These are phyloP conservation scores for Timema podura DNA, from an alignment of 2,888 invertebrate species.

Conservation along the genomic window DNA sequence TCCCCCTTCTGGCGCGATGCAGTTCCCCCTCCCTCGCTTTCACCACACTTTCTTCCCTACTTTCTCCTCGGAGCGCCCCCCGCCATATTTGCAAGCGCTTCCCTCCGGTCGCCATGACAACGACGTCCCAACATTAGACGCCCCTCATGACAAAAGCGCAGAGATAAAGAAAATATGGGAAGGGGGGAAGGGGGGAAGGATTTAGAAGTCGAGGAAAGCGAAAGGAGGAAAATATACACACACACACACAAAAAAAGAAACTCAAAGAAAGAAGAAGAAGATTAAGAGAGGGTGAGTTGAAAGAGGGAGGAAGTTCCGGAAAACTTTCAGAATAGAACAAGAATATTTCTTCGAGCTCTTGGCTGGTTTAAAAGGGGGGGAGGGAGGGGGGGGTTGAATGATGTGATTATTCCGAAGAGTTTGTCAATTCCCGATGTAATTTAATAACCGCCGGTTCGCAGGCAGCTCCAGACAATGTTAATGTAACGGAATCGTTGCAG, in stretches of 20 bases:
- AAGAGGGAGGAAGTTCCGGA: too few relatives aligned
- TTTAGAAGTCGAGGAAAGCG: not conserved
- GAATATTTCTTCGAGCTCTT: too few relatives aligned
- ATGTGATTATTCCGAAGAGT: too few relatives aligned
- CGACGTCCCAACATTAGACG: conserved; percentile 30
- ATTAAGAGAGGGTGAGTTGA: too few relatives aligned
- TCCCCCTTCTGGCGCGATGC: conserved; percentile 7
- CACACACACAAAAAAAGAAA: conserved; percentile 10
- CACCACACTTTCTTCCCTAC: conserved; percentile 20
- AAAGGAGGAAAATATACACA: not conserved
- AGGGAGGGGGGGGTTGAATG: too few relatives aligned
- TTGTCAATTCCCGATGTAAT: too few relatives aligned
- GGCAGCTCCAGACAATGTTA: too few relatives aligned
- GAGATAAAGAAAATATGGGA: conserved; percentile 28
- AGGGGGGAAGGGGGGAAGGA: conserved; percentile 13
- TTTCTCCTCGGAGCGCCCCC: conserved; percentile 24
- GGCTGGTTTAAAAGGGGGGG: too few relatives aligned
- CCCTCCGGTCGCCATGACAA: conserved; percentile 33
- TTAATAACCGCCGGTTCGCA: too few relatives aligned
- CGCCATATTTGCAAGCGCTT: conserved; percentile 33
- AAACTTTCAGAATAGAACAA: too few relatives aligned
- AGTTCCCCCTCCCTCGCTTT: conserved; percentile 17
- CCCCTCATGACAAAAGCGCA: conserved; percentile 31
- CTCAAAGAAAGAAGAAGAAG: conserved; percentile 31
- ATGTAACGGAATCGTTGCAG: too few relatives aligned